These are phyloP conservation scores for Aspiorhynchus laticeps DNA, from an alignment of 2,113 vertebrate species.

Conservation along the genomic window DNA sequence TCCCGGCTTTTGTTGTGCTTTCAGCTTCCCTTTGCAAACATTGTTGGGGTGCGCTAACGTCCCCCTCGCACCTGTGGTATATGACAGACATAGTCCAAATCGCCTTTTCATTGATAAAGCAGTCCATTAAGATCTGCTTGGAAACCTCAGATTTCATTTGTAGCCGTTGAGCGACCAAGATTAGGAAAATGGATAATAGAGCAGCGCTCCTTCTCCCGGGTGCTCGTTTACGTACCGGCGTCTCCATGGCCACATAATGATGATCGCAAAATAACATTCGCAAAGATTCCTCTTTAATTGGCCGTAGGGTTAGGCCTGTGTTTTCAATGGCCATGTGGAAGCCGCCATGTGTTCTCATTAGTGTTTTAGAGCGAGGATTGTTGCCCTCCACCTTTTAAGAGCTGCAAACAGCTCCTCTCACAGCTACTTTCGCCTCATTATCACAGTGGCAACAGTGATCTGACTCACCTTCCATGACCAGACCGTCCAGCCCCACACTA, in stretches of 20 bases:
- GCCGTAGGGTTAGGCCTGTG: not conserved
- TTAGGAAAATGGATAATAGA: slow-evolving; percentile 26
- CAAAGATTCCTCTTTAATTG: slow-evolving; percentile 50
- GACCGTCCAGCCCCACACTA: slow-evolving; percentile 24
- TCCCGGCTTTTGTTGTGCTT: slow-evolving; percentile 33
- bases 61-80: not conserved
- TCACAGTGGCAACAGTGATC: slow-evolving; percentile 46
- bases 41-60: not conserved
- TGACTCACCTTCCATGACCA: slow-evolving; percentile 45
- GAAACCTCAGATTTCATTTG: slow-evolving; percentile 17
- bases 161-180: slow-evolving; percentile 27
- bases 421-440: slow-evolving; percentile 59
- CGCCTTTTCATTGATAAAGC: not conserved
- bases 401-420: slow-evolving; percentile 43
- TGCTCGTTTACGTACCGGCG: not conserved
- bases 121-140: slow-evolving; percentile 1
- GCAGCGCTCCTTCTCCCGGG: slow-evolving; percentile 37
- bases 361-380: slow-evolving; percentile 43
- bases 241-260: slow-evolving; percentile 41
- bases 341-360: slow-evolving; percentile 55
- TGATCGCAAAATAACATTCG: slow-evolving; percentile 22
- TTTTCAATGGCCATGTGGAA: not conserved
- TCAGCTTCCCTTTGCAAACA: slow-evolving; percentile 29
- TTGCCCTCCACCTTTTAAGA: slow-evolving; percentile 49
- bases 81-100: not conserved